Evolutionary conservation across 2,888 invertebrate species (phyloP), one percentile per base, ranked within the genome.

Genomic region (Ptychoptera contaminata): DNA sequence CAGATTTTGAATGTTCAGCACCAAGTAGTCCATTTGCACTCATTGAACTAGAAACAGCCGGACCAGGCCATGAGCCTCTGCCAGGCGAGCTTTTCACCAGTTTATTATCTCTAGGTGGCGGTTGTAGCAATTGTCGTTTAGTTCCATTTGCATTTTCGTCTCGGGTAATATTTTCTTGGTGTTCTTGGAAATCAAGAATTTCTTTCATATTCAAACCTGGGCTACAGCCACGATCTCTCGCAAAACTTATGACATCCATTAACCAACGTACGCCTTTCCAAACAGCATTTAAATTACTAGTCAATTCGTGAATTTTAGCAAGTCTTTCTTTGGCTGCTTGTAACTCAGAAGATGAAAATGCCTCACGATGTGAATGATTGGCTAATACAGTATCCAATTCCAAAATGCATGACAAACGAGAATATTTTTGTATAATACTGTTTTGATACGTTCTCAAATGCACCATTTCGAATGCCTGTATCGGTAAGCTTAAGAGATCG

Each of bases 191-290:
- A 41, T 63, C 60, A 1, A 65, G 52, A 32, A 66, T 61, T 40
- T 65, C 60, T 11, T 56, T 57, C 59, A 65, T 62, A 10, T 58
- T 55, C 50, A 65, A 51, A 52, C 64, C 60, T 50, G 64, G 52
- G 51, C 63, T 53, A 51, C 64, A 54, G 15, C 69, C 68, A 36
- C 82, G 77, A 58, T 96, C 96, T 48, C 97, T 74, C 1, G 96
- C 93, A 60, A 90, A 90, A 0, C 87, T 81, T 44, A 97, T 90
- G 7, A 94, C 82, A 58, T 96, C 93, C 77, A 93, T 87, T 15
- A 97, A 74, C 97, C 97, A 98, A 14, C 98, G 77, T 37, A 90
- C 82, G 15, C 83, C 81, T 58, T 91, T 90, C 97, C 97, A 97
- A 3, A 90, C 79, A 0, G 76, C 67, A 56, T 96, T 96, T 39